Conservation (phyloP, 2,797 vertebrate species). For the Paedocypris micromegethes region DNA sequence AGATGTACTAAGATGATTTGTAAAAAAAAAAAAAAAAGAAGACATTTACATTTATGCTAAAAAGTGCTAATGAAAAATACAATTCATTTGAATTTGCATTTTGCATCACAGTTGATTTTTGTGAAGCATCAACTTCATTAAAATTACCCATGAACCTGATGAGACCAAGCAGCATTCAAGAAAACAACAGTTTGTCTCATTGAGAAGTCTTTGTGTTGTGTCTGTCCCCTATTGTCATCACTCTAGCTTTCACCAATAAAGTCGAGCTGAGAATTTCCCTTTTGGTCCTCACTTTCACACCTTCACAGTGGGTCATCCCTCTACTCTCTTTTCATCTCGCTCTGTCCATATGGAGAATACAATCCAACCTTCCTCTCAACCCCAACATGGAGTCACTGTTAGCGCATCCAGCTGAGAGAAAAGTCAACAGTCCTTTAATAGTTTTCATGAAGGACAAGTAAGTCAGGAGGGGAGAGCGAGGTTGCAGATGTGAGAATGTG, state of each 20-base stretch:
- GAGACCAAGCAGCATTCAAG: no score
- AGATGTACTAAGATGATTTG: no score
- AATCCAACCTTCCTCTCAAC: slow-evolving; percentile 36
- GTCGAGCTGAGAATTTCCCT: slow-evolving; percentile 47
- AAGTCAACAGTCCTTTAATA: slow-evolving; percentile 45
- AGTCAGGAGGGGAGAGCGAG: slow-evolving; percentile 12
- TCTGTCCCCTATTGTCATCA: slow-evolving; percentile 19
- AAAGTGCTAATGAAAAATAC: no score
- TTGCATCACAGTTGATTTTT: no score
- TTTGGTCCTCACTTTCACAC: slow-evolving; percentile 49
- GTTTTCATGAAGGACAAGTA: slow-evolving; percentile 18
- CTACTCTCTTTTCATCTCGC: slow-evolving; percentile 46
- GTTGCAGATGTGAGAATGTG: not conserved
- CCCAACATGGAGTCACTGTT: slow-evolving; percentile 39
- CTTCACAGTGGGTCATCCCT: slow-evolving; percentile 45
- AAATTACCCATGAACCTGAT: no score
- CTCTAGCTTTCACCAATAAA: slow-evolving; percentile 38
- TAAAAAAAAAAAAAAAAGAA: no score
- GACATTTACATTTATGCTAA: no score
- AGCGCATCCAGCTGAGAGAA: slow-evolving; percentile 44
- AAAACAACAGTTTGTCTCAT: no score
- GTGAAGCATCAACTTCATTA: no score
- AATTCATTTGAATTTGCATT: no score
- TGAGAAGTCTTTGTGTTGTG: slow-evolving; percentile 12
- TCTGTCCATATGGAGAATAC: slow-evolving; percentile 20